These are phyloP conservation scores for Conomelus anceps DNA, from an alignment of 2,888 invertebrate species.

Conservation along the genomic window DNA sequence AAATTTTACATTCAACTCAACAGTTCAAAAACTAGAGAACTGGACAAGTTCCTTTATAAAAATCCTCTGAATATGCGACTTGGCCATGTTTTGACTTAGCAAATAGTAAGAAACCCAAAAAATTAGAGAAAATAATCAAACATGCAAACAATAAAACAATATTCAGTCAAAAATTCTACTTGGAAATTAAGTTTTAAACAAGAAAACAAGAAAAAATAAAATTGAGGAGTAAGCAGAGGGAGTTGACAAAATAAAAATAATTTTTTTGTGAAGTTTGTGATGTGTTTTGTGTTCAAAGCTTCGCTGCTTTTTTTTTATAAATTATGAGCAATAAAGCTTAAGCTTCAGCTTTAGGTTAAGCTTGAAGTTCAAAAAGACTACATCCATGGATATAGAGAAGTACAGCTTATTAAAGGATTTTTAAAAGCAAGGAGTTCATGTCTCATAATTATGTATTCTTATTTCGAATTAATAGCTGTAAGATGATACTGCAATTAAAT, in stretches of 20 bases:
- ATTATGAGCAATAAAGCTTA: not conserved
- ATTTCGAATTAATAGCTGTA: too few species aligned
- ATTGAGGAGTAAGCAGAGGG: not conserved
- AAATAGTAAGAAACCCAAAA: not conserved
- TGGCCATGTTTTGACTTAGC: not conserved
- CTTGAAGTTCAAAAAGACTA: too few species aligned
- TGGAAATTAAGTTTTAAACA: too few species aligned
- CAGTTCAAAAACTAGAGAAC: too few species aligned
- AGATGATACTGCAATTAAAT: too few species aligned
- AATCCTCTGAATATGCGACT: not conserved
- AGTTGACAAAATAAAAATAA: not conserved
- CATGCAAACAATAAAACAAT: not conserved
- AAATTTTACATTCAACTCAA: too few species aligned
- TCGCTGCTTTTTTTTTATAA: not conserved
- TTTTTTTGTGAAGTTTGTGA: not conserved
- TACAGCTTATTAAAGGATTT: not conserved
- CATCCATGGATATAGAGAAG: too few species aligned
- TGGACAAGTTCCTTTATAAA: too few species aligned
- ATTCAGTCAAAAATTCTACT: too few species aligned
- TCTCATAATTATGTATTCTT: too few species aligned
- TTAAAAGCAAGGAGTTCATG: too few species aligned
- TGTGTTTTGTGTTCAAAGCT: not conserved
- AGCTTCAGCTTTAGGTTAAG: not conserved
- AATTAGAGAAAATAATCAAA: not conserved
- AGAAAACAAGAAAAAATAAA: not conserved